Evolutionary conservation across 2,113 vertebrate species (phyloP).

Genomic region (Bos indicus): DNA sequence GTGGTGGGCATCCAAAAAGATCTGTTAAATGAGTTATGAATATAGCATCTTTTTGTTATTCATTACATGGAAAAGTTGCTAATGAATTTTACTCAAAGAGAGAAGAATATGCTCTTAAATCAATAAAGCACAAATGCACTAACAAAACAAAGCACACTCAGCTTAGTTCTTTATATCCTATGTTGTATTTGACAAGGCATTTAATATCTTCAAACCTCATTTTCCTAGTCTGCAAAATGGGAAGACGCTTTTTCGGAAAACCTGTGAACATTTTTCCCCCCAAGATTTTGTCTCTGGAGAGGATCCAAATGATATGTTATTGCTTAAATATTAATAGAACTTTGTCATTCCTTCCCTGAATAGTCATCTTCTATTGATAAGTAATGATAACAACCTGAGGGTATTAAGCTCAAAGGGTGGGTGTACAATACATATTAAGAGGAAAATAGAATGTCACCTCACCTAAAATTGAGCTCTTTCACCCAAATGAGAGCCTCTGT

Average conservation of each 20-base stretch:
- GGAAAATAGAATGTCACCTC: background rate
- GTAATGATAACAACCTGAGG: background rate
- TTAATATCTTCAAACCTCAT: background rate
- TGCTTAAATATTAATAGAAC: background rate
- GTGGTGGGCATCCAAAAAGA: background rate
- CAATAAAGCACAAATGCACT: background rate
- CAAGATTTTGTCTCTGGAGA: background rate
- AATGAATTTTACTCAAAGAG: background rate
- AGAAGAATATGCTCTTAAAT: background rate
- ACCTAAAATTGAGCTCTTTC: background rate
- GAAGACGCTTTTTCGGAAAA: background rate
- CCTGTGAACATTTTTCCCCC: background rate
- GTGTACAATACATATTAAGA: background rate
- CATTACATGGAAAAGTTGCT: background rate
- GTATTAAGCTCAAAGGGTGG: background rate
- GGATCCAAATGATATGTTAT: background rate
- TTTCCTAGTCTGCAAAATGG: background rate
- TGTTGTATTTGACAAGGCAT: background rate
- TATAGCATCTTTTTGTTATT: background rate
- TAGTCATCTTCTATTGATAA: background rate
- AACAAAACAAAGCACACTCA: background rate
- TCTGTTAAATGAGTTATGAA: background rate
- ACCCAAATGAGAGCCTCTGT: background rate
- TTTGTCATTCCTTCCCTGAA: background rate
- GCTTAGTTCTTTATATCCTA: background rate